Evolutionary conservation across 1,140 invertebrate species (phyloP).

Genomic region (Rhysida immarginata): DNA sequence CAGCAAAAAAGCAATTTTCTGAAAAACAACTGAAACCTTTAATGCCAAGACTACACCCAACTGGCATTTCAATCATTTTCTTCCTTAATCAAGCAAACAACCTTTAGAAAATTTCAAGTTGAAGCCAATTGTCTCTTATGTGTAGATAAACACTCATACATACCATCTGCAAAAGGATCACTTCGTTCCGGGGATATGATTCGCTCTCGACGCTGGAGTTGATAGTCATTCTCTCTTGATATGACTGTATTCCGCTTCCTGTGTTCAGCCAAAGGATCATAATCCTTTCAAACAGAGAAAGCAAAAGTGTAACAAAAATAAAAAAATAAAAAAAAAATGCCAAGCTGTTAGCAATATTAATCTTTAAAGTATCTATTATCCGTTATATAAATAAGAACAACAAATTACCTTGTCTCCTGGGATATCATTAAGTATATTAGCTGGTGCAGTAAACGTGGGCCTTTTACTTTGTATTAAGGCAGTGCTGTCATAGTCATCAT

Average conservation of each 20-base stretch:
- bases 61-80: too few species aligned
- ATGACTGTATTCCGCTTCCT: slow-evolving; percentile 66
- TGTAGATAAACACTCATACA: slow-evolving; percentile 29
- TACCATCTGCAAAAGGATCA: slow-evolving; percentile 96
- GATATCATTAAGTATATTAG: slow-evolving; percentile 76
- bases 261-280: slow-evolving; percentile 91
- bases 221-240: slow-evolving; percentile 93
- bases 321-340: background rate
- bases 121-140: slow-evolving; percentile 12
- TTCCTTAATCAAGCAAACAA: too few species aligned
- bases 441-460: slow-evolving; percentile 67
- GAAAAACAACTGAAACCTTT: too few species aligned
- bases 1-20: too few species aligned
- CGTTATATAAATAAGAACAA: too few species aligned
- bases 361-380: too few species aligned
- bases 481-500: slow-evolving; percentile 63
- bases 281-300: slow-evolving; percentile 54
- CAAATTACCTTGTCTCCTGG: slow-evolving; percentile 44
- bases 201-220: slow-evolving; percentile 65
- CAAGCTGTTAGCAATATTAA: too few species aligned
- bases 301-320: slow-evolving; percentile 9
- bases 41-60: too few species aligned
- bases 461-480: slow-evolving; percentile 44
- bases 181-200: slow-evolving; percentile 91
- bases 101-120: too few species aligned